Evolutionary conservation across 2,113 vertebrate species (phyloP).

Genomic region (Bos taurus): DNA sequence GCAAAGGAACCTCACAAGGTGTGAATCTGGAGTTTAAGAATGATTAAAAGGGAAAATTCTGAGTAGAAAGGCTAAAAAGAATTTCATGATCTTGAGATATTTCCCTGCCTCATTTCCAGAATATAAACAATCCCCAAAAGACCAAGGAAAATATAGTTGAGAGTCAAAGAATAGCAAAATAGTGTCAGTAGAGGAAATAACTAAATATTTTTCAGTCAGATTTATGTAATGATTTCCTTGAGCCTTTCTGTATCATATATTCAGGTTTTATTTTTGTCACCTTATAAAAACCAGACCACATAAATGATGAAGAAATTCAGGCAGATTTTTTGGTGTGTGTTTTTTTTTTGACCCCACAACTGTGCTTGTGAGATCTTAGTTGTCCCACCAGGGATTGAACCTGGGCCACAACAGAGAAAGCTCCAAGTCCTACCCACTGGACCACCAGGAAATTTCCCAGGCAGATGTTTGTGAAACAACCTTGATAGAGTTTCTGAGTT

Average conservation of each 20-base stretch:
- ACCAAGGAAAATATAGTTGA: not conserved
- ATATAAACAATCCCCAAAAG: not conserved
- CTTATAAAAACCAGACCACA: not conserved
- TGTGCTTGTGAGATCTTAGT: not conserved
- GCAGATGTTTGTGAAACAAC: not conserved
- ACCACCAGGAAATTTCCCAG: not conserved
- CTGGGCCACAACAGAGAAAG: not conserved
- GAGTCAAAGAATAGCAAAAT: not conserved
- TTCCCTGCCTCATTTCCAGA: not conserved
- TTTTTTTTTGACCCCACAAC: not conserved
- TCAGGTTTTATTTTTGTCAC: not conserved
- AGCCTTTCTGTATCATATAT: not conserved
- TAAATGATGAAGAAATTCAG: not conserved
- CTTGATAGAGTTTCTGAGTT: not conserved
- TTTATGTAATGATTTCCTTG: not conserved
- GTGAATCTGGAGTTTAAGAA: not conserved
- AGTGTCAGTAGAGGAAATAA: not conserved
- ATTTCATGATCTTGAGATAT: not conserved
- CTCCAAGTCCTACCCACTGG: not conserved
- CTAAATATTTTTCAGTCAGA: not conserved
- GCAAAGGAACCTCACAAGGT: not conserved
- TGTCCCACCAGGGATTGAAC: not conserved
- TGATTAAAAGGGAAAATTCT: not conserved
- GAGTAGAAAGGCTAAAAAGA: not conserved
- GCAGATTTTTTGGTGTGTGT: not conserved